phyloP scores from a whole-genome alignment of 2,888 invertebrate genomes.

The Lamellibrachia columna region DNA sequence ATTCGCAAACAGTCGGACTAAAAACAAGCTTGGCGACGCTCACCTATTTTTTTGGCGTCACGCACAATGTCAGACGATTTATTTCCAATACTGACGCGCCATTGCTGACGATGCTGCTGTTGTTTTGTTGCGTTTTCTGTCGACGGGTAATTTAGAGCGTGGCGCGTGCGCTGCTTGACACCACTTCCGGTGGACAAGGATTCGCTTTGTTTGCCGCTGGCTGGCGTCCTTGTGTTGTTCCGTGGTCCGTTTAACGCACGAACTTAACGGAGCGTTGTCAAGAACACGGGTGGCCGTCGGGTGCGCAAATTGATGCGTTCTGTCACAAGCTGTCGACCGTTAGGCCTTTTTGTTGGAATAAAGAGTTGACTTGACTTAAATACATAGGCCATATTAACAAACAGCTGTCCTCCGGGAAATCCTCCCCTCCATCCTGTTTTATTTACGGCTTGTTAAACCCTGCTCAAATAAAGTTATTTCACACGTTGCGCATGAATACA shows the following conservation, averaged over 20 bases:
- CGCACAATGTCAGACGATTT: constrained; percentile 1
- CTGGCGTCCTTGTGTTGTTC: neutral
- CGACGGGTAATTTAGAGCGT: constrained; percentile 10
- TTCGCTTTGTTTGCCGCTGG: neutral
- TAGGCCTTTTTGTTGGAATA: neutral
- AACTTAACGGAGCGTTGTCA: neutral
- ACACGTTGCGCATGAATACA: neutral
- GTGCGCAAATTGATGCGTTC: neutral
- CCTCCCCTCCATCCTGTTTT: too few species aligned
- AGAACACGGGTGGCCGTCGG: neutral
- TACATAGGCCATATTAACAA: too few species aligned
- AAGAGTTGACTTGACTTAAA: neutral
- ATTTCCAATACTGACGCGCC: neutral
- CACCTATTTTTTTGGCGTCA: neutral
- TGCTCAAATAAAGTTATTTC: neutral
- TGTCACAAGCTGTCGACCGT: constrained; percentile 6
- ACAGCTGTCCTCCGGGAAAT: too few species aligned
- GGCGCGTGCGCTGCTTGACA: constrained; percentile 1
- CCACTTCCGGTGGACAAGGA: constrained; percentile 6
- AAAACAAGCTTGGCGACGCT: neutral
- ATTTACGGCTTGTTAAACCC: neutral
- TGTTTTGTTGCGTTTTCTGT: neutral
- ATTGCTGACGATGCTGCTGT: neutral
- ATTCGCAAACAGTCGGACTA: neutral
- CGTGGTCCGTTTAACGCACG: neutral